Base-by-base conservation (phyloP, 2,113 vertebrate genomes). In the Brachionichthys hirsutus region DNA sequence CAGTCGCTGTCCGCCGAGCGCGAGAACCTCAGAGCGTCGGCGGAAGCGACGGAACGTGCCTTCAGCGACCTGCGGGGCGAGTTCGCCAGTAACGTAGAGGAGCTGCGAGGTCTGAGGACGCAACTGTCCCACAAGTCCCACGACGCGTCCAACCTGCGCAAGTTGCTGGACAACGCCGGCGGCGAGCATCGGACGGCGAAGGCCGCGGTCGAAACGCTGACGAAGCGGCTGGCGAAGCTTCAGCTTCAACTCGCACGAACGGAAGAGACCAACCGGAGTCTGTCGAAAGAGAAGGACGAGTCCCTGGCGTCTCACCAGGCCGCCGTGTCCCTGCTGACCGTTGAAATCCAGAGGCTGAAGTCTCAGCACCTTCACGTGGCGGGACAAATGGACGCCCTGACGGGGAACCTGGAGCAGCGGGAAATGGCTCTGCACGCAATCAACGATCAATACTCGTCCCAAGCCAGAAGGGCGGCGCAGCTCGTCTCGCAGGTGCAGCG, bases 11-110 rank as follows among this genome's bases (percentile, higher is more conserved):
- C 83, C 6, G n/a, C 61, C 0, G 85, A 89, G 34, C 70, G 67
- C 0, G 63, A 41, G 45, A 68, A 19, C 50, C 73, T 85, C 36
- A 80, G 54, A 20, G 53, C 40, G 42, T 73, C 77, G 3, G 22
- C 68, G 2, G 80, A 72, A 4, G 87, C 91, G 53, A 90, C 82
- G 2, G 87, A 90, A 48, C 80, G 80, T 72, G 88, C 92, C 72
- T 89, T 93, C 55, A 85, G 62, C 38, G 85, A 88, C 81, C 89
- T 95, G 3, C 92, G 92, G 53, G 89, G 93, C 43, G 90, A 92
- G 75, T 85, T 84, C 41, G 85, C 89, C 52, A 43, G 61, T 0
- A 81, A 88, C 13, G 56, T 81, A 3, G 78, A 93, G 50, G 83
- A 89, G 43, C 70, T 80, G 22, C 82, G 79, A 2, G 84, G 90